phyloP scores from a whole-genome alignment of 2,888 invertebrate genomes.

The Monopis laevigella region DNA sequence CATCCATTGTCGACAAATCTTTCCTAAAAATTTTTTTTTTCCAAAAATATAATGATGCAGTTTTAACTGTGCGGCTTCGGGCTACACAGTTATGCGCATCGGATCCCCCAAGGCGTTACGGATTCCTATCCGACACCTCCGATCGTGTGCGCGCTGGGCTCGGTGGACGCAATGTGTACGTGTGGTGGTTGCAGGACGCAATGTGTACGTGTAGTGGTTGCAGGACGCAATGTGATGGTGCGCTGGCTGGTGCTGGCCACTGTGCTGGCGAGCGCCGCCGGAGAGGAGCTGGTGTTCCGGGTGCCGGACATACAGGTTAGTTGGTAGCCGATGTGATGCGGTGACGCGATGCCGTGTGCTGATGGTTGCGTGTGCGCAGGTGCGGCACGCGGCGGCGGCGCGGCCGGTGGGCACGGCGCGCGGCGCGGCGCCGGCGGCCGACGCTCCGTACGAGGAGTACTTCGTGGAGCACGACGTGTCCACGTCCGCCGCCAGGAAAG shows the following conservation, averaged over 20 bases:
- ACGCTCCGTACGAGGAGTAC: conserved; percentile 62
- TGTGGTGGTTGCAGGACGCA: background rate
- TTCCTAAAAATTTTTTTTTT: no score
- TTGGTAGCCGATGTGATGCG: background rate
- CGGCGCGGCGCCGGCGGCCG: background rate
- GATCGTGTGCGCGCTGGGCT: background rate
- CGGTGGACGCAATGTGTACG: background rate
- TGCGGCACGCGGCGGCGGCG: conserved; percentile 48
- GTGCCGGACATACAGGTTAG: conserved; percentile 53
- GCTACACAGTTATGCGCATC: no score
- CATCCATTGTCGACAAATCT: no score
- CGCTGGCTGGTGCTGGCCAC: conserved; percentile 22
- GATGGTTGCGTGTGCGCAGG: conserved; percentile 26
- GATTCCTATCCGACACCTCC: background rate
- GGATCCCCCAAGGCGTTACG: no score
- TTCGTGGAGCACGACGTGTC: conserved; percentile 72
- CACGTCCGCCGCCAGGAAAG: conserved; percentile 62
- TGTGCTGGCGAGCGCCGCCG: conserved; percentile 23
- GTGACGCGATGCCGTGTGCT: background rate
- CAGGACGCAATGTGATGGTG: conserved; percentile 24
- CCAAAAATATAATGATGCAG: no score
- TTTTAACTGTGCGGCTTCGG: no score
- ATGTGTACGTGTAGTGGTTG: conserved; percentile 14
- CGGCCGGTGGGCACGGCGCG: conserved; percentile 36
- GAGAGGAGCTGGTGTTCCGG: conserved; percentile 50